These are phyloP conservation scores for Trichomycterus rosablanca DNA, from an alignment of 2,113 vertebrate genomes.

Conservation along the genomic window DNA sequence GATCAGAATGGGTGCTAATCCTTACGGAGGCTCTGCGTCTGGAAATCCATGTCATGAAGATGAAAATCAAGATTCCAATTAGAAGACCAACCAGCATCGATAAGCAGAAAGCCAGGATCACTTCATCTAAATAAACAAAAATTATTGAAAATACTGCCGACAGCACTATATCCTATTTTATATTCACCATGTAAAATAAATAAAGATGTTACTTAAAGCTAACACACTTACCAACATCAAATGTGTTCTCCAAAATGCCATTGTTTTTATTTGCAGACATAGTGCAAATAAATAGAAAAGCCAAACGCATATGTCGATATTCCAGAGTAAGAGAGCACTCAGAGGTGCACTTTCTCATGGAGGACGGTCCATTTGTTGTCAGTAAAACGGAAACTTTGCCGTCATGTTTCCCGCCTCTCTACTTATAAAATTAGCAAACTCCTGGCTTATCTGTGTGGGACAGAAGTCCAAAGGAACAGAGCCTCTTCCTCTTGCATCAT, in stretches of 20 bases:
- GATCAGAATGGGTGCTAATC: constrained; percentile 75
- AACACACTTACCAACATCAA: constrained; percentile 61
- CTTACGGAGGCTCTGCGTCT: constrained; percentile 77
- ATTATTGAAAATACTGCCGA: neutral
- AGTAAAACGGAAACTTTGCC: constrained; percentile 82
- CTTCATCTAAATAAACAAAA: constrained; percentile 68
- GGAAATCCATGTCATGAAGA: constrained; percentile 79
- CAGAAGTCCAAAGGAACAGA: constrained; percentile 75
- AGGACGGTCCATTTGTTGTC: constrained; percentile 36
- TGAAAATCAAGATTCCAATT: constrained; percentile 83
- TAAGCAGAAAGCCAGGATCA: constrained; percentile 85
- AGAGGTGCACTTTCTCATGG: constrained; percentile 51
- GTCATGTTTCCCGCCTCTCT: constrained; percentile 88
- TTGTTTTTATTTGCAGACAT: constrained; percentile 77
- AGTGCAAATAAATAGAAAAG: constrained; percentile 11
- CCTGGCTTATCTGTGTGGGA: constrained; percentile 84
- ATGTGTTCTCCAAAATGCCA: constrained; percentile 55
- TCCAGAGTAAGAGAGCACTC: constrained; percentile 10
- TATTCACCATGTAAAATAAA: neutral
- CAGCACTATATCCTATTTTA: neutral
- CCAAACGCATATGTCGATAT: constrained; percentile 32
- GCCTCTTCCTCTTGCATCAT: constrained; percentile 89
- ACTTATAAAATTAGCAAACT: constrained; percentile 85
- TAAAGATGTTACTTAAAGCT: constrained; percentile 16
- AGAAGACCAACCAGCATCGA: constrained; percentile 83